These are phyloP conservation scores for Myrmecobius fasciatus DNA, from an alignment of 2,113 vertebrate genomes.

Conservation along the genomic window DNA sequence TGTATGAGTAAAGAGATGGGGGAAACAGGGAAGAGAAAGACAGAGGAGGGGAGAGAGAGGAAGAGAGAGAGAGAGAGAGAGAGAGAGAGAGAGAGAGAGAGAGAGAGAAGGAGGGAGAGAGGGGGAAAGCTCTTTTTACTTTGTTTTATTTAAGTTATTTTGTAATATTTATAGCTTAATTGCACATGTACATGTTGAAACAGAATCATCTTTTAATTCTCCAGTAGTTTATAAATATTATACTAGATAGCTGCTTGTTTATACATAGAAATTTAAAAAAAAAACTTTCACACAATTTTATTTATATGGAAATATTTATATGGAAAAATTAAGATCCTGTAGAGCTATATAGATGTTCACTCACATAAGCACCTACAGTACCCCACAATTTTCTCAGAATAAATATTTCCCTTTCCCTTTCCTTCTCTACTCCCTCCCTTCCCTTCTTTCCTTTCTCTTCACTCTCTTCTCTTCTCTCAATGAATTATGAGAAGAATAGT, in stretches of 20 bases:
- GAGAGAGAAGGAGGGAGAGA: background rate
- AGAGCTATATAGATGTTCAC: background rate
- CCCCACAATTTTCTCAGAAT: background rate
- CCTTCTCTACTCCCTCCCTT: background rate
- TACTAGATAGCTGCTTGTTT: conserved; percentile 12
- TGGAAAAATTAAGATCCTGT: background rate
- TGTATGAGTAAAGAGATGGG: no score
- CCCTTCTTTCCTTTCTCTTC: background rate
- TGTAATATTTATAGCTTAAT: background rate
- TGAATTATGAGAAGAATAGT: background rate
- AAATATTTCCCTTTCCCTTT: background rate
- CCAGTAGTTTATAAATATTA: background rate
- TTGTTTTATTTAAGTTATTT: conserved; percentile 4
- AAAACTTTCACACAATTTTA: background rate
- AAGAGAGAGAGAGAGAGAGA: no score
- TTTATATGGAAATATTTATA: background rate
- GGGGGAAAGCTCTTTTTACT: background rate
- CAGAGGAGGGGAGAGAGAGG: no score
- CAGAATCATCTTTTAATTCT: background rate
- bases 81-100: no score
- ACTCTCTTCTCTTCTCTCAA: background rate
- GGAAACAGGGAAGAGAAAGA: background rate
- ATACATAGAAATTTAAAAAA: background rate
- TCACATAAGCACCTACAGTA: background rate
- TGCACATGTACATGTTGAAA: conserved; percentile 24